Conservation (phyloP, 2,113 vertebrate genomes). For the Chrysemys picta region DNA sequence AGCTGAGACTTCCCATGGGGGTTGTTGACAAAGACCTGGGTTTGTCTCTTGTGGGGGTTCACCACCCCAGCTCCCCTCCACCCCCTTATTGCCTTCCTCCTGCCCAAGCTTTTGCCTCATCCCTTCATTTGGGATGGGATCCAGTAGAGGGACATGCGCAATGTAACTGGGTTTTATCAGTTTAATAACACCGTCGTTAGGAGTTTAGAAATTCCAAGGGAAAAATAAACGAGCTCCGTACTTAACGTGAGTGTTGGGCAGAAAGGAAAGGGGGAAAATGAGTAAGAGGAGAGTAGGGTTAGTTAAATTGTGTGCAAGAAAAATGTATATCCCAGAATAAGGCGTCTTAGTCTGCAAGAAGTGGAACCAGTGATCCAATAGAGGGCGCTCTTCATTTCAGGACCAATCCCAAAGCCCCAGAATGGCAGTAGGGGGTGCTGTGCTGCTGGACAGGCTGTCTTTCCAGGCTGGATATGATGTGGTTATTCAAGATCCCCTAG, state of each 20-base stretch:
- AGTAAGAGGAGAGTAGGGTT: background rate
- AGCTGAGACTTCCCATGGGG: background rate
- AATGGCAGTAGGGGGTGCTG: background rate
- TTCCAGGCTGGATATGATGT: fast-evolving
- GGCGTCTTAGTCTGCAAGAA: background rate
- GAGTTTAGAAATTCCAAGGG: slow-evolving; percentile 50
- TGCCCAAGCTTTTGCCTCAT: background rate
- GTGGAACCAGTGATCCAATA: fast-evolving
- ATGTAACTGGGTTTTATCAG: slow-evolving; percentile 35
- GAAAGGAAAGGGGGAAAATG: background rate
- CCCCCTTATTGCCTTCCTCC: background rate
- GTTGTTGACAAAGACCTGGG: background rate
- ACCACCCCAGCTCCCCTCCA: background rate
- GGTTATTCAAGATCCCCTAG: background rate
- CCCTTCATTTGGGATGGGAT: slow-evolving; percentile 27
- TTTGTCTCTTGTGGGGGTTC: background rate
- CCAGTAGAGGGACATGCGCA: background rate
- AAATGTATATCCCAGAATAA: fast-evolving
- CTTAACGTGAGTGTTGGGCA: slow-evolving; percentile 25
- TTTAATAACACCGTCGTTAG: slow-evolving; percentile 21
- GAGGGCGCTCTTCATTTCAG: fast-evolving
- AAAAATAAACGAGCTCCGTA: slow-evolving; percentile 24
- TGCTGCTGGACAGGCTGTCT: background rate
- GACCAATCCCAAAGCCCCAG: no score
- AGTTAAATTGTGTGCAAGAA: background rate